Evolutionary conservation across 1,140 invertebrate species (phyloP), one percentile per base, ranked within the genome.

Genomic region (Lysiphlebus fabarum): DNA sequence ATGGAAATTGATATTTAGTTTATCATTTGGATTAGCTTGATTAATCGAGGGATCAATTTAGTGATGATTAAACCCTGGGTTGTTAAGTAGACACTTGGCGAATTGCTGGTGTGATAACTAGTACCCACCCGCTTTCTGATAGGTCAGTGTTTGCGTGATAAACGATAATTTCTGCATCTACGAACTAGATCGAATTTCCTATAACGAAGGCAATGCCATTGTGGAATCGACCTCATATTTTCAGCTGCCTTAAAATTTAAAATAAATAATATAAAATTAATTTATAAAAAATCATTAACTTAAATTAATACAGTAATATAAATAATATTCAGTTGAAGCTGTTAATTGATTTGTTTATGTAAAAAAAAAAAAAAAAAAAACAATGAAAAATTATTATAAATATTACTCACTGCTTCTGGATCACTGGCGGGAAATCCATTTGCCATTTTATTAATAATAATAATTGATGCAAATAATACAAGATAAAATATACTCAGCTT

Each of bases 201-300:
- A 72, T 90, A 90, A 58, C 89, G 81, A 67, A 90, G 79, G 73
- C 88, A 91, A 70, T 91, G 88, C 86, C 87, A 90, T 67, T 90
- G 89, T 5, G 89, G 89, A 58, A 90, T 84, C 68, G 85, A 81
- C 59, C 82, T 77, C 86, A 89, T 88, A 17, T 81, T 80, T 62
- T 81, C 76, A 45, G 84, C 71, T 43, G 78, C 75, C 82, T 84
- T 73, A 90, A 37, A 91, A 71, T 48, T 88, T 71, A 71, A 89
- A 87, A 71, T 90, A 33, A 49, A 38, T 43, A 45, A 51, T 37
- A 40, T 37, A 40, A 1, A 37, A 48, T 40, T 50, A 12, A 50
- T 42, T 53, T 7, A 43, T 53, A 7, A 14, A 53, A n/a, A n/a
- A n/a, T n/a, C n/a, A n/a, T n/a, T n/a, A n/a, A n/a, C n/a, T n/a